Evolutionary conservation across 2,888 invertebrate species (phyloP).

Genomic region (Argyresthia albistria): DNA sequence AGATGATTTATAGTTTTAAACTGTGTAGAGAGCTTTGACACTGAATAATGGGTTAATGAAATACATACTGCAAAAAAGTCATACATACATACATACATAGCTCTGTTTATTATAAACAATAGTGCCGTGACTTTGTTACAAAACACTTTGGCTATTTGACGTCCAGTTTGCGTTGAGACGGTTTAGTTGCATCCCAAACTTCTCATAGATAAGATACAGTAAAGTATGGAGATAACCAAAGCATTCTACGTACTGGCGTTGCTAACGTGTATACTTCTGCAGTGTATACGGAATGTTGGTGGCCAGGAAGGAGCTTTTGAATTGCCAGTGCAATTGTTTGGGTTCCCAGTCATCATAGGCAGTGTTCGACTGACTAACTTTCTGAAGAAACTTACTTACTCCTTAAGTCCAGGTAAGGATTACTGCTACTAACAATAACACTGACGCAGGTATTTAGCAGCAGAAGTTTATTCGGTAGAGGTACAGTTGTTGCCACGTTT

Average conservation of each 20-base stretch:
- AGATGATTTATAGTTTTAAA: too few species aligned
- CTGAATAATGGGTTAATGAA: too few species aligned
- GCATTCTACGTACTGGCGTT: not conserved
- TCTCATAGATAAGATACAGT: not conserved
- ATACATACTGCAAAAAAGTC: too few species aligned
- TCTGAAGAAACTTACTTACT: conserved; percentile 86
- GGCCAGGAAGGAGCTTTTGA: conserved; percentile 74
- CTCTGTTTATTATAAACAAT: not conserved
- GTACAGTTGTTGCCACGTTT: too few species aligned
- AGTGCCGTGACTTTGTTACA: not conserved
- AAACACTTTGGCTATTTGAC: not conserved
- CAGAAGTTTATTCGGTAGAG: too few species aligned
- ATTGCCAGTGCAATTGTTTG: conserved; percentile 87
- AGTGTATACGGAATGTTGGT: conserved; percentile 14
- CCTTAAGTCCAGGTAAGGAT: conserved; percentile 81
- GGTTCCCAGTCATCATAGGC: conserved; percentile 86
- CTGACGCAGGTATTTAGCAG: too few species aligned
- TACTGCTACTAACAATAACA: not conserved
- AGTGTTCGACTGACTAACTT: conserved; percentile 86
- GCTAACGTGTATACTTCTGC: conserved; percentile 15
- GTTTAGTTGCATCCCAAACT: not conserved
- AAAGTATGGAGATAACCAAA: conserved; percentile 1
- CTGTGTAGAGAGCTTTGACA: too few species aligned
- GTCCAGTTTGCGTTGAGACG: not conserved
- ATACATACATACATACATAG: too few species aligned